A percentile compares a stretch with the other conserved stretches of the same genome.
phyloP scores from a whole-genome alignment of 2,113 vertebrate genomes.

The Psammodynastes pulverulentus region DNA sequence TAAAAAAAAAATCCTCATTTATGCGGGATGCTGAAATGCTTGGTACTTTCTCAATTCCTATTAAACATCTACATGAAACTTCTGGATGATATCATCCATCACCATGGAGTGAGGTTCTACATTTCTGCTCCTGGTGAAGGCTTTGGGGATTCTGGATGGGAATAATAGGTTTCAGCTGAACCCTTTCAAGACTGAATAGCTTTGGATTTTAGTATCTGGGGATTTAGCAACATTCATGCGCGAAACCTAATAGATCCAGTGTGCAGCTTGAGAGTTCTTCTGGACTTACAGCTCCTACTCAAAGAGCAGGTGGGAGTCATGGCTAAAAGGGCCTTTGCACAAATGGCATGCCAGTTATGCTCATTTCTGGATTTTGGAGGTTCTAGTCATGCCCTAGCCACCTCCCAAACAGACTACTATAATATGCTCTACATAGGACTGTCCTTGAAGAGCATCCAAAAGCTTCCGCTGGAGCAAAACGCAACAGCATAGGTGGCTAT shows the following conservation, averaged over 20 bases:
- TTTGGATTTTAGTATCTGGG: background rate
- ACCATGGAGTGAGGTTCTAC: background rate
- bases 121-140: background rate
- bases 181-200: background rate
- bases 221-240: background rate
- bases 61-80: background rate
- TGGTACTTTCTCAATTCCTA: background rate
- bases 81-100: background rate
- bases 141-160: background rate
- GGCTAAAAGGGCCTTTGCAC: background rate
- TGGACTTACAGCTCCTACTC: background rate
- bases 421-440: background rate
- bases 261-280: background rate
- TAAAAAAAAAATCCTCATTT: background rate
- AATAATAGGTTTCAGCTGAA: background rate
- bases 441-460: background rate
- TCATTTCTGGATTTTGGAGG: background rate
- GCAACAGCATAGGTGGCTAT: background rate
- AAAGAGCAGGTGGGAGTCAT: background rate
- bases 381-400: background rate
- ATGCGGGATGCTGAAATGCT: background rate
- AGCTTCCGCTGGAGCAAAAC: background rate
- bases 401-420: background rate
- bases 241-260: background rate
- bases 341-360: background rate